Conservation (phyloP, 64 coral and sea anemone genomes). For the Stylophora pistillata region DNA sequence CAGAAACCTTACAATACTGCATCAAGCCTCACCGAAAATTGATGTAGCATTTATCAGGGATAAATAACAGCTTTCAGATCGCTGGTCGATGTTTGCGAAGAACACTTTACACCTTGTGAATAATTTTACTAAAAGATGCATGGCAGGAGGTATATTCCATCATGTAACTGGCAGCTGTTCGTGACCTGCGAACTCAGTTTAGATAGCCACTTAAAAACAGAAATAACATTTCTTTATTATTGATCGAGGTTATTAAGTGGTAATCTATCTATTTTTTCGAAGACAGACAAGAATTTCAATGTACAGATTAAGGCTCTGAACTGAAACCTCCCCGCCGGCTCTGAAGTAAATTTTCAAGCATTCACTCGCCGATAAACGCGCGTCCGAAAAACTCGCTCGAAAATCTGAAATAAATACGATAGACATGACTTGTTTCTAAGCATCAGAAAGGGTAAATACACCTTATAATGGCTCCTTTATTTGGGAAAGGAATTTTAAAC, state of each 20-base stretch:
- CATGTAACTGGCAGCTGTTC: not conserved
- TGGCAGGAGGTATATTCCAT: not conserved
- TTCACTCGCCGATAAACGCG: too few species aligned
- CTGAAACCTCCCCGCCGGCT: too few species aligned
- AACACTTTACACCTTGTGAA: not conserved
- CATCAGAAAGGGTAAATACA: too few species aligned
- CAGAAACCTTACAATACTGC: not conserved
- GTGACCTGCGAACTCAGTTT: slow-evolving; percentile 12
- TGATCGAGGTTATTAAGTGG: slow-evolving; percentile 31
- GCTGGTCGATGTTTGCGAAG: not conserved
- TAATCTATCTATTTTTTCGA: slow-evolving; percentile 22
- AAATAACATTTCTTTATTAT: slow-evolving; percentile 23
- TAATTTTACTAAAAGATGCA: not conserved
- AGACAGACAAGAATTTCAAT: slow-evolving; percentile 15
- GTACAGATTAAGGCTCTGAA: not conserved
- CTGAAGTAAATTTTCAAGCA: too few species aligned
- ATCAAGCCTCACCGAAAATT: not conserved
- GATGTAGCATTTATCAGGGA: not conserved
- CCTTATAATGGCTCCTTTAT: too few species aligned
- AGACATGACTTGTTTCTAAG: too few species aligned
- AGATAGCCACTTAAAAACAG: not conserved
- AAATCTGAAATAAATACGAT: too few species aligned
- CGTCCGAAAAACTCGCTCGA: too few species aligned
- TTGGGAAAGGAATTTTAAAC: too few species aligned
- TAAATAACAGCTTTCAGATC: not conserved